These are phyloP conservation scores for Neotoma lepida DNA, from an alignment of 2,113 vertebrate genomes.

Conservation along the genomic window DNA sequence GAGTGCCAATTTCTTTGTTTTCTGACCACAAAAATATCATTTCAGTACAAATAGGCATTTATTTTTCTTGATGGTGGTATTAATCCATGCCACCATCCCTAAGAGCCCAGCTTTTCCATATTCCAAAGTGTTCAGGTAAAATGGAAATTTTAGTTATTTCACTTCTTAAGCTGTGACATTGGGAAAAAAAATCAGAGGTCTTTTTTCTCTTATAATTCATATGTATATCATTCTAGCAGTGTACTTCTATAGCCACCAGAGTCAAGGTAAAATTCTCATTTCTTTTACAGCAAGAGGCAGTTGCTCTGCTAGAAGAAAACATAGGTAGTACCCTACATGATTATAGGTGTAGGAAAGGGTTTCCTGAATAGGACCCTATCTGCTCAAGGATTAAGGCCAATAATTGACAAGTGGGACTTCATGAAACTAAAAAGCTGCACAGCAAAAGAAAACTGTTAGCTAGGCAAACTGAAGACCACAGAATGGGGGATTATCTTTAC, in stretches of 20 bases:
- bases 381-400: background rate
- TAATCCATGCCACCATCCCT: background rate
- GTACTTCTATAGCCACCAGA: background rate
- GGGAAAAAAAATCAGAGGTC: background rate
- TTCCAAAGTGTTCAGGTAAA: background rate
- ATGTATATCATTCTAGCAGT: background rate
- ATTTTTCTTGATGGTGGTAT: background rate
- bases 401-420: background rate
- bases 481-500: background rate
- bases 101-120: background rate
- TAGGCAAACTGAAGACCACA: background rate
- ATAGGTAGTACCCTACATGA: background rate
- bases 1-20: background rate
- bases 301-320: background rate
- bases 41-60: constrained; percentile 29
- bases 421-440: background rate
- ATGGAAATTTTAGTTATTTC: constrained; percentile 14
- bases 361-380: background rate
- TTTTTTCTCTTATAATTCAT: background rate
- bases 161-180: background rate
- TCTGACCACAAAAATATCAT: background rate
- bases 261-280: background rate
- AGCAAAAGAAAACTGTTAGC: background rate
- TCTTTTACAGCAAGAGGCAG: background rate
- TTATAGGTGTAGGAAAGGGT: background rate